Percentiles rank a stretch among this genome's conserved stretches.
These are phyloP conservation scores for Camponotus floridanus DNA, from an alignment of 1,140 invertebrate species.

Conservation along the genomic window DNA sequence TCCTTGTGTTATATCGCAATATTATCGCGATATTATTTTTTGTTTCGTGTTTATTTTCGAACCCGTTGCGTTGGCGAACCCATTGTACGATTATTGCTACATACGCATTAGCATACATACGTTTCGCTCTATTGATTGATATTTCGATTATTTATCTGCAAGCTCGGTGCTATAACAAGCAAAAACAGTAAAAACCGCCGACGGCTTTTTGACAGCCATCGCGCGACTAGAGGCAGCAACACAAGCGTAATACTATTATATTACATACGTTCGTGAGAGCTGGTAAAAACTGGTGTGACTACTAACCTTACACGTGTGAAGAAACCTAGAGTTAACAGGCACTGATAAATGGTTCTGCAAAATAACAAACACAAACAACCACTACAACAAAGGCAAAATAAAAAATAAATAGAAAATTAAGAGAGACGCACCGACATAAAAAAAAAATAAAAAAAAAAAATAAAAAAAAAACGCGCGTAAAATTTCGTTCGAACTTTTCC, in stretches of 20 bases:
- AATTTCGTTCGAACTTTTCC: conserved; percentile 22
- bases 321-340: conserved; percentile 94
- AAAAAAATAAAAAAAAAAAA: no score
- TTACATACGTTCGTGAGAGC: conserved; percentile 57
- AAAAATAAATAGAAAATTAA: conserved; percentile 81
- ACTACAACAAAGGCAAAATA: conserved; percentile 88
- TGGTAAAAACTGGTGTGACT: conserved; percentile 65
- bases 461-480: background rate
- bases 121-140: conserved; percentile 38
- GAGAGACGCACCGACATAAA: conserved; percentile 1
- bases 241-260: conserved; percentile 45
- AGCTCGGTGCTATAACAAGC: conserved; percentile 64
- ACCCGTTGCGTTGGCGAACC: conserved; percentile 41
- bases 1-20: conserved; percentile 5
- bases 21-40: conserved; percentile 8
- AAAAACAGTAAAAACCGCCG: conserved; percentile 38
- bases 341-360: conserved; percentile 95
- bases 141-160: conserved; percentile 53
- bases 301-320: conserved; percentile 93
- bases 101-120: conserved; percentile 37
- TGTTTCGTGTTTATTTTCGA: background rate
- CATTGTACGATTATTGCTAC: background rate
- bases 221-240: conserved; percentile 22
- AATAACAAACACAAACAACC: conserved; percentile 89
- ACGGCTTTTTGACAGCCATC: conserved; percentile 44